A percentile compares a stretch with the other conserved stretches of the same genome.
Evolutionary conservation across 1,140 invertebrate genomes (phyloP).

Genomic region (Zophobas morio): DNA sequence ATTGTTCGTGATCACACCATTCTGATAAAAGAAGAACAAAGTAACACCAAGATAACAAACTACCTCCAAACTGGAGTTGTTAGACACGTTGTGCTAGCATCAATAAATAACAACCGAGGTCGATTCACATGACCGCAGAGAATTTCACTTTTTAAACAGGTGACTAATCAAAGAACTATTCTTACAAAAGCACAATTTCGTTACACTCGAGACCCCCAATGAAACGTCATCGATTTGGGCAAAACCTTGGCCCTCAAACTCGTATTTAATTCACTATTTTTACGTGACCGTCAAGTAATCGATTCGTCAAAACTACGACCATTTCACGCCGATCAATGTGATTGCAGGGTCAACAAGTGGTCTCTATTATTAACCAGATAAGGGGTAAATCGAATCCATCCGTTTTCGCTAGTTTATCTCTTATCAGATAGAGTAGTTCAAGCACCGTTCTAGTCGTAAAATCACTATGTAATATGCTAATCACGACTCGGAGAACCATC

Average conservation of each 20-base stretch:
- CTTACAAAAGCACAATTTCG: neutral
- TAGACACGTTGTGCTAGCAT: neutral
- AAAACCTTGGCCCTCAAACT: neutral
- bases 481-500: too few species aligned
- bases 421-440: neutral
- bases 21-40: neutral
- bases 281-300: neutral
- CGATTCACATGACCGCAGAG: slow-evolving; percentile 17
- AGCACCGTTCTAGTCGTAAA: too few species aligned
- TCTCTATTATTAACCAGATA: neutral
- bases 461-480: too few species aligned
- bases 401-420: neutral
- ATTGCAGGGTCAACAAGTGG: neutral
- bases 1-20: too few species aligned
- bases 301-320: neutral
- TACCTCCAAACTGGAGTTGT: neutral
- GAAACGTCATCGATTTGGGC: neutral
- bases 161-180: slow-evolving; percentile 25
- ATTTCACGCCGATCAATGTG: neutral
- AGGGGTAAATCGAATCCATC: neutral
- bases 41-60: neutral
- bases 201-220: neutral
- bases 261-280: neutral
- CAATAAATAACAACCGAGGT: slow-evolving; percentile 18
- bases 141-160: slow-evolving; percentile 33